These are phyloP conservation scores for Smittia aterrima DNA, from an alignment of 2,888 invertebrate genomes.

Conservation along the genomic window DNA sequence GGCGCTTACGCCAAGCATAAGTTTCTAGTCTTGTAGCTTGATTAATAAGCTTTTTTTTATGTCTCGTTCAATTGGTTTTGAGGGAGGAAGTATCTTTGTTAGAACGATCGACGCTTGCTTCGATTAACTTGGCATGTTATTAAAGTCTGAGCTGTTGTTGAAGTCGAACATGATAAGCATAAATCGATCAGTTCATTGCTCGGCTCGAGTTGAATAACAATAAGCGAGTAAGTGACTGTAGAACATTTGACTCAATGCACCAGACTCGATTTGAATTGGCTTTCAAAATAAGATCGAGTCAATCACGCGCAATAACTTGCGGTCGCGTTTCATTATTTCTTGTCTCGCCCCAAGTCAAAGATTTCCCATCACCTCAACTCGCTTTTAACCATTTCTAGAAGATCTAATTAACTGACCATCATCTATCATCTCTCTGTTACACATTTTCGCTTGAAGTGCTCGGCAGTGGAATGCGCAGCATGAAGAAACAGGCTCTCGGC, in stretches of 20 bases:
- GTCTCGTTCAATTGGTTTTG: neutral
- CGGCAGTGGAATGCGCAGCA: neutral
- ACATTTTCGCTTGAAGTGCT: neutral
- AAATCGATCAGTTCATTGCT: too few species aligned
- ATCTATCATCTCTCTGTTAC: constrained; percentile 17
- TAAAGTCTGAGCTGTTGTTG: too few species aligned
- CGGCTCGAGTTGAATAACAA: too few species aligned
- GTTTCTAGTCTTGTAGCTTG: neutral
- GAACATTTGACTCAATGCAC: too few species aligned
- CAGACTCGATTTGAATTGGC: too few species aligned
- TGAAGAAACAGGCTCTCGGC: neutral
- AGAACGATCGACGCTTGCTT: too few species aligned
- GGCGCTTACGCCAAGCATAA: neutral
- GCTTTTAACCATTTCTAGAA: neutral
- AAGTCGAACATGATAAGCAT: too few species aligned
- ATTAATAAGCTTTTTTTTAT: neutral
- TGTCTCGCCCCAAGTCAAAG: neutral
- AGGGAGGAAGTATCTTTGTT: neutral
- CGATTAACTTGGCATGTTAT: too few species aligned
- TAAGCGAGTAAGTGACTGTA: too few species aligned
- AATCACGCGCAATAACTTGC: neutral
- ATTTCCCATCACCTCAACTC: neutral
- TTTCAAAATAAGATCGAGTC: neutral
- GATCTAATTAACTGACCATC: constrained; percentile 25
- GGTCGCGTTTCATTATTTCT: neutral